Percentiles rank a stretch among this genome's conserved stretches.
These are phyloP conservation scores for Galagoides demidoff DNA, from an alignment of 2,797 vertebrate genomes.

Conservation along the genomic window DNA sequence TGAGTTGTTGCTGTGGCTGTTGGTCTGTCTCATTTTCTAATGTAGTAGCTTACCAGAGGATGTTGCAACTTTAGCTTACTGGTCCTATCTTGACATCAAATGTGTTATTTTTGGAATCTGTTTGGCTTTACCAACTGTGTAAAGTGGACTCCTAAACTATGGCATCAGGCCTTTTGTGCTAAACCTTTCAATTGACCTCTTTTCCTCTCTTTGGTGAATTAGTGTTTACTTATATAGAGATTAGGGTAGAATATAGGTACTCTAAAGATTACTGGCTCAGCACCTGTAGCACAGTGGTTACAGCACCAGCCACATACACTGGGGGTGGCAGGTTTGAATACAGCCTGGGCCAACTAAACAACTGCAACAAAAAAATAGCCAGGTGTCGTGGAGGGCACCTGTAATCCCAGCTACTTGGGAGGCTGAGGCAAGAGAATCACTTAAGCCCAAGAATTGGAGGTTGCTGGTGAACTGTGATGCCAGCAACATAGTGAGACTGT, in stretches of 20 bases:
- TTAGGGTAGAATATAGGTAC: background rate
- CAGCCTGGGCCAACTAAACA: too few relatives aligned
- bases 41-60: background rate
- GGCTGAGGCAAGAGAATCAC: too few relatives aligned
- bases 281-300: too few relatives aligned
- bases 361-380: too few relatives aligned
- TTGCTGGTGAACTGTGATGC: too few relatives aligned
- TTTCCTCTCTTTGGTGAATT: background rate
- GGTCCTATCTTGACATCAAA: background rate
- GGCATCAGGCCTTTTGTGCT: background rate
- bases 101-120: slow-evolving; percentile 26
- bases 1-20: slow-evolving; percentile 69
- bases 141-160: background rate
- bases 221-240: background rate
- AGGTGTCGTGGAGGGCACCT: too few relatives aligned
- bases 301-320: too few relatives aligned
- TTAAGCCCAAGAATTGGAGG: too few relatives aligned
- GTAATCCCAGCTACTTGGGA: too few relatives aligned
- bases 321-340: too few relatives aligned
- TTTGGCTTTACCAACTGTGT: background rate
- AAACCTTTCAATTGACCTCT: background rate
- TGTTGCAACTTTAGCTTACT: background rate
- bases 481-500: too few relatives aligned
- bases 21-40: background rate
- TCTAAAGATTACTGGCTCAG: background rate